Evolutionary conservation across 2,888 invertebrate species (phyloP).

Genomic region (Heliconius ethilla): DNA sequence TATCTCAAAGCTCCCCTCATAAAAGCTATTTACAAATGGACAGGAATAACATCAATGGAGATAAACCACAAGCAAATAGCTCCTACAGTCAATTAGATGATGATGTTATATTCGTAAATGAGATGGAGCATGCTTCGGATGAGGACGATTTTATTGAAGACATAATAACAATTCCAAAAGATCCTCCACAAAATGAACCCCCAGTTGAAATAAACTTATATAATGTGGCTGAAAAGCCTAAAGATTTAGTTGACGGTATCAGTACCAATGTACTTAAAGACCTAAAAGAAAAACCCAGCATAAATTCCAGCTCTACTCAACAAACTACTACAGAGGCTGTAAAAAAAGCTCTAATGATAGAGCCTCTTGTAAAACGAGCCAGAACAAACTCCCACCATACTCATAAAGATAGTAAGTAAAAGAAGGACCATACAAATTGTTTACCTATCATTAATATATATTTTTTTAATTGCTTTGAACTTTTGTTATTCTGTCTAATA

Average conservation of each 20-base stretch:
- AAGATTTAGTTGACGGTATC: slow-evolving; percentile 9
- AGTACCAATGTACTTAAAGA: background rate
- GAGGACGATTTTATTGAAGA: slow-evolving; percentile 62
- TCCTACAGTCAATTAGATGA: slow-evolving; percentile 74
- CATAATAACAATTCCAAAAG: slow-evolving; percentile 57
- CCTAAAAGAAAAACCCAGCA: background rate
- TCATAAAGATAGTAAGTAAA: slow-evolving; percentile 54
- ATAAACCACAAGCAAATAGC: slow-evolving; percentile 57
- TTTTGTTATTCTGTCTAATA: too few species aligned
- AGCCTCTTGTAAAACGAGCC: slow-evolving; percentile 54
- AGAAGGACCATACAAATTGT: background rate
- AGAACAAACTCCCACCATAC: slow-evolving; percentile 50
- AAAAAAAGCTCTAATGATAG: slow-evolving; percentile 64
- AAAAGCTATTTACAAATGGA: slow-evolving; percentile 61
- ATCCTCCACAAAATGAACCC: slow-evolving; percentile 39
- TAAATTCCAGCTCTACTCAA: background rate
- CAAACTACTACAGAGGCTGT: slow-evolving; percentile 40
- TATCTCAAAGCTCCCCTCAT: slow-evolving; percentile 77
- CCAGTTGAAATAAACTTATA: background rate
- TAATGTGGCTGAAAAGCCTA: slow-evolving; percentile 7
- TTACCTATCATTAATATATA: background rate
- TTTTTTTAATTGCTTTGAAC: background rate
- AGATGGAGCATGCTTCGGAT: slow-evolving; percentile 48
- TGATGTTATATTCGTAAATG: slow-evolving; percentile 49
- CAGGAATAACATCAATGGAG: slow-evolving; percentile 46